Evolutionary conservation across 2,113 vertebrate species (phyloP), one percentile per base, ranked within the genome.

Genomic region (Alces alces): DNA sequence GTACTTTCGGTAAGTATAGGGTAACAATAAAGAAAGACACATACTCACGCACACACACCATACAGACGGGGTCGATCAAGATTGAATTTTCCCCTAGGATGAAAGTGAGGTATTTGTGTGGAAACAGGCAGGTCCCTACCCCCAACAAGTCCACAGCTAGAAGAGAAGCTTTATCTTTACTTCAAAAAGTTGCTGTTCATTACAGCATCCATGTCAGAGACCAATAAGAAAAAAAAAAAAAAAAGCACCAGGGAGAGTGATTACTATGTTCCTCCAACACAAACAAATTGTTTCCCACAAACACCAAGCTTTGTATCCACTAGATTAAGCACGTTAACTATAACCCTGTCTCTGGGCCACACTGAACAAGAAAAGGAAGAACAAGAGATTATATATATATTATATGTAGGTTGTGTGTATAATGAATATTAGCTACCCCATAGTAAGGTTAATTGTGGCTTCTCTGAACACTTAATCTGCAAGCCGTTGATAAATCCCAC

Each of bases 381-480:
- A 95, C 12, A 43, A 88, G 91, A 95, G 97, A 98, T 83, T 78
- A 80, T 92, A n/a, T n/a, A n/a, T n/a, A n/a, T n/a, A n/a, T n/a
- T n/a, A n/a, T n/a, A n/a, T n/a, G n/a, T n/a, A n/a, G n/a, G n/a
- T n/a, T n/a, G n/a, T n/a, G n/a, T n/a, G n/a, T n/a, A 88, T 50
- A 45, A 99, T 99, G 98, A 98, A 98, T 98, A 98, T 98, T 98
- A 98, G 97, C 97, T 97, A 98, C 98, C 97, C 97, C 92, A 96
- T 82, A 98, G 92, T 95, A 97, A 97, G 98, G 98, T 99, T 99
- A 99, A 99, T 99, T 99, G 98, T 98, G 98, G 98, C 97, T 98
- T 98, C 97, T 98, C 98, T 97, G 98, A 99, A 98, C 97, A 97
- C 97, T 98, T 98, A 98, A 98, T 99, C 98, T 98, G 98, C 97